A percentile compares a stretch with the other conserved stretches of the same genome.
These are phyloP conservation scores for Griposia aprilina DNA, from an alignment of 2,888 invertebrate species.

Conservation along the genomic window DNA sequence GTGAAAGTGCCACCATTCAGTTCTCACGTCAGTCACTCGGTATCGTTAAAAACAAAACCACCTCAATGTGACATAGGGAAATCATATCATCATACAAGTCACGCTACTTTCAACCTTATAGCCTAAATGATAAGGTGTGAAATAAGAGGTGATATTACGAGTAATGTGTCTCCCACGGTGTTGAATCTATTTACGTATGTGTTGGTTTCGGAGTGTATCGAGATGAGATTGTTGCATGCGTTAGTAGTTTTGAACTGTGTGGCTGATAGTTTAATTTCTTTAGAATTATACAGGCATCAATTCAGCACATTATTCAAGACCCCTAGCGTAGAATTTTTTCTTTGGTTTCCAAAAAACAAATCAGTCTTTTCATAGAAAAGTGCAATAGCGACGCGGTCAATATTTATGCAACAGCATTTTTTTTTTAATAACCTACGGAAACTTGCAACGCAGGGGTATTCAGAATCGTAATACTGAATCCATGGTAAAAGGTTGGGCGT, in stretches of 20 bases:
- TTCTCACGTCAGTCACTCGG: slow-evolving; percentile 88
- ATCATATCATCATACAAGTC: slow-evolving; percentile 38
- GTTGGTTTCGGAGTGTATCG: slow-evolving; percentile 63
- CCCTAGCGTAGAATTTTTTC: no score
- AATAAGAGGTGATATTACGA: slow-evolving; percentile 46
- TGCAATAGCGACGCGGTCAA: no score
- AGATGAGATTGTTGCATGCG: slow-evolving; percentile 49
- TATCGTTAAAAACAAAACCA: slow-evolving; percentile 82
- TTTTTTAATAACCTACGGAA: no score
- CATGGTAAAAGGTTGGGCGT: no score
- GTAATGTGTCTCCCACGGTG: slow-evolving; percentile 81
- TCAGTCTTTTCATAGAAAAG: no score
- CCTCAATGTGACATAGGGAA: slow-evolving; percentile 71
- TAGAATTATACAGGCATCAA: background rate
- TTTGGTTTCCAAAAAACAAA: no score
- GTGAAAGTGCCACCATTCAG: slow-evolving; percentile 82
- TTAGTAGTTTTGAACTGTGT: slow-evolving; percentile 36
- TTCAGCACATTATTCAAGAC: no score
- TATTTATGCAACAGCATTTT: no score
- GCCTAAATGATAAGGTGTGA: slow-evolving; percentile 57
- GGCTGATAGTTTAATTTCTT: background rate
- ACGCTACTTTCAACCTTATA: slow-evolving; percentile 67
- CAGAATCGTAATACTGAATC: no score
- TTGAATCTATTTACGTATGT: slow-evolving; percentile 77
- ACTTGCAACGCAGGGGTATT: no score